These are phyloP conservation scores for Rhynchophorus ferrugineus DNA, from an alignment of 1,140 invertebrate genomes.

Conservation along the genomic window DNA sequence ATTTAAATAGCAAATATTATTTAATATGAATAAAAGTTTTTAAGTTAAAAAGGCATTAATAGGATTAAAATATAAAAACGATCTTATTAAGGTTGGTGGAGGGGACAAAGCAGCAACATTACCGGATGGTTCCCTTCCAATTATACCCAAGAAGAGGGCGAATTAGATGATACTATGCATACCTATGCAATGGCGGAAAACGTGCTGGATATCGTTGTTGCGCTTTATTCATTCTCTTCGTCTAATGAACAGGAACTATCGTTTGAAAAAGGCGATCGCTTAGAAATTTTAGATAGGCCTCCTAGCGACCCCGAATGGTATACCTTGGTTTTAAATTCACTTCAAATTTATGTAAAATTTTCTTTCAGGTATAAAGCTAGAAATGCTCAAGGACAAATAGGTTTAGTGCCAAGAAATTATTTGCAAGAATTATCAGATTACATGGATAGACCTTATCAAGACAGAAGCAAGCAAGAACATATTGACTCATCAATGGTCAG, in stretches of 20 bases:
- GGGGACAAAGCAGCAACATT: slow-evolving; percentile 77
- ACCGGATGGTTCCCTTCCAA: slow-evolving; percentile 97
- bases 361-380: slow-evolving; percentile 74
- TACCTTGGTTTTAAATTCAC: not conserved
- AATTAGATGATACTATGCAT: slow-evolving; percentile 73
- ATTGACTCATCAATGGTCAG: slow-evolving; percentile 43
- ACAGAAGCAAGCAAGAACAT: slow-evolving; percentile 46
- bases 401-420: slow-evolving; percentile 95
- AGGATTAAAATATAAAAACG: too few relatives aligned
- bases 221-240: slow-evolving; percentile 88
- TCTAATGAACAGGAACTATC: slow-evolving; percentile 95
- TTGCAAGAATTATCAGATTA: slow-evolving; percentile 85
- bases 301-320: slow-evolving; percentile 94
- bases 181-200: slow-evolving; percentile 90
- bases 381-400: slow-evolving; percentile 83
- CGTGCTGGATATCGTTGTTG: slow-evolving; percentile 88
- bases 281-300: slow-evolving; percentile 92
- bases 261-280: slow-evolving; percentile 90
- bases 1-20: too few relatives aligned
- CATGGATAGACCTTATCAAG: slow-evolving; percentile 71
- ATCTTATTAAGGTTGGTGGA: slow-evolving; percentile 98
- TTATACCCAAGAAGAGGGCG: slow-evolving; percentile 85
- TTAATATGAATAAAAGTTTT: too few relatives aligned
- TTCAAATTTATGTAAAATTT: not conserved
- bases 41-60: too few relatives aligned